Evolutionary conservation across 2,113 vertebrate genomes (phyloP).

Genomic region (Passerina amoena): DNA sequence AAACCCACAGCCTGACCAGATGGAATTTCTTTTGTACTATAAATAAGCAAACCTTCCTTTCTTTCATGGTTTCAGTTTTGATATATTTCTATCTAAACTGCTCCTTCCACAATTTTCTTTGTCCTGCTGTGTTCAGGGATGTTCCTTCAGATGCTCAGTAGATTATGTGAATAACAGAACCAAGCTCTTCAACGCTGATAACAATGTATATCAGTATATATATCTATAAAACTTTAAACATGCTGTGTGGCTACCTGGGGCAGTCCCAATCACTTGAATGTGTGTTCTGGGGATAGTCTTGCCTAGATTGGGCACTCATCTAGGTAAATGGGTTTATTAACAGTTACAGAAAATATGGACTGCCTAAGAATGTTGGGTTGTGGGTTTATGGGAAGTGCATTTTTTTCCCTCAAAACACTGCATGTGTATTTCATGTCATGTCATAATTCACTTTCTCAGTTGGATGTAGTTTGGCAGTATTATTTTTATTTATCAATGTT

Average conservation of each 20-base stretch:
- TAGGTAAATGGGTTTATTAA: neutral
- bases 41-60: constrained; percentile 1
- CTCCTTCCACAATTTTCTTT: neutral
- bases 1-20: neutral
- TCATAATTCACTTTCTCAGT: neutral
- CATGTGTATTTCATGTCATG: neutral
- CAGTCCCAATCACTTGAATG: neutral
- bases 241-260: neutral
- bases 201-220: neutral
- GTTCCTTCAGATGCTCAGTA: neutral
- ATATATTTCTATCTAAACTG: constrained; percentile 13
- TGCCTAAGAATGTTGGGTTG: neutral
- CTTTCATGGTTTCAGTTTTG: neutral
- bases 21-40: neutral
- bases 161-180: neutral
- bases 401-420: neutral
- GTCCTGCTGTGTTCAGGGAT: neutral
- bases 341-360: neutral
- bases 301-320: neutral
- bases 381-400: neutral
- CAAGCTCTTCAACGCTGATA: neutral
- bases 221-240: neutral
- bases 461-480: neutral
- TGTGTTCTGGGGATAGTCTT: neutral
- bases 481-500: neutral